Evolutionary conservation across 2,888 invertebrate species (phyloP).

Genomic region (Coleophora deauratella): DNA sequence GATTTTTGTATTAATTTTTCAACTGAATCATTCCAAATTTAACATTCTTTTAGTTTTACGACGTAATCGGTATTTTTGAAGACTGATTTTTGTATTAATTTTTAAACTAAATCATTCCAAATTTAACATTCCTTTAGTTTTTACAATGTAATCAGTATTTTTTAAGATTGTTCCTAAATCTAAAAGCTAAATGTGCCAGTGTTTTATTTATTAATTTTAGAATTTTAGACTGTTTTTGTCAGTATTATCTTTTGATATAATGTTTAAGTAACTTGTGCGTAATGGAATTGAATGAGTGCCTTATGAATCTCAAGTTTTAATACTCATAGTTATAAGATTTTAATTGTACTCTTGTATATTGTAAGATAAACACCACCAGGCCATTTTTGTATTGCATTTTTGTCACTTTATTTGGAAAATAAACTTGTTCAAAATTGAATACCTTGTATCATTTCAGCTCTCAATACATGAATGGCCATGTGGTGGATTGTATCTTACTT

Average conservation of each 20-base stretch:
- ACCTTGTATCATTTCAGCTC: slow-evolving; percentile 54
- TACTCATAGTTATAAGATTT: slow-evolving; percentile 20
- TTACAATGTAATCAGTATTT: neutral
- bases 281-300: slow-evolving; percentile 7
- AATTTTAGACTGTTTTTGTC: neutral
- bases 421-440: slow-evolving; percentile 35
- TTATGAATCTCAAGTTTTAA: slow-evolving; percentile 20
- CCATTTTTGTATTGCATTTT: slow-evolving; percentile 63
- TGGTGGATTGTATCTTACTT: slow-evolving; percentile 31
- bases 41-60: neutral
- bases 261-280: neutral
- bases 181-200: neutral
- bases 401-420: slow-evolving; percentile 38
- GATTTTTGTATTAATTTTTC: slow-evolving; percentile 1
- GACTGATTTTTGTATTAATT: neutral
- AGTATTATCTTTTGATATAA: slow-evolving; percentile 10
- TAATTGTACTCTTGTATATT: slow-evolving; percentile 15
- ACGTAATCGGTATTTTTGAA: neutral
- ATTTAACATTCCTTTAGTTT: neutral
- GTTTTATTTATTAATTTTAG: neutral
- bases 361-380: slow-evolving; percentile 54
- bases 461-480: slow-evolving; percentile 65
- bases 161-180: neutral
- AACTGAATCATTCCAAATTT: slow-evolving; percentile 1
- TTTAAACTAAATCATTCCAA: slow-evolving; percentile 2